Evolutionary conservation across 2,113 vertebrate species (phyloP).

Genomic region (Cyprinodon variegatus): DNA sequence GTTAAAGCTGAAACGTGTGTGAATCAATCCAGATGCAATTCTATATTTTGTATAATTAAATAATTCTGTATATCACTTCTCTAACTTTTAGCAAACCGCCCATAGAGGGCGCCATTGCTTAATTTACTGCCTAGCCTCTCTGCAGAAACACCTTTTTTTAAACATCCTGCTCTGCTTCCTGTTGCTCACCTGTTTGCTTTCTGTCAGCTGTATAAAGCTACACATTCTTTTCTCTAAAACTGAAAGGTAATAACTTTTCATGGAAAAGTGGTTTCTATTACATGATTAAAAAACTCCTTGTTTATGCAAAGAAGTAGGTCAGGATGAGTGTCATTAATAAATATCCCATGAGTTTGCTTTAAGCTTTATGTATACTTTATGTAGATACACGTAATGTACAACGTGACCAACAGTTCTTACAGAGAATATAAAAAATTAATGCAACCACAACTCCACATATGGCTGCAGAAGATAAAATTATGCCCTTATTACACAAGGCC

Average conservation of each 20-base stretch:
- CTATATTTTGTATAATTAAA: too few relatives aligned
- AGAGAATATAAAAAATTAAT: conserved; percentile 79
- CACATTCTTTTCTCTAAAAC: not conserved
- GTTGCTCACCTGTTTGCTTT: not conserved
- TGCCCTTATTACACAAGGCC: conserved; percentile 64
- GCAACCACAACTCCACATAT: conserved; percentile 65
- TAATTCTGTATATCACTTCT: not conserved
- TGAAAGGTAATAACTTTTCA: not conserved
- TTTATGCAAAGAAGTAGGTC: conserved; percentile 60
- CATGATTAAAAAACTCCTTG: conserved; percentile 30
- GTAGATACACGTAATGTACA: conserved; percentile 75
- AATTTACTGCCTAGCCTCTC: not conserved
- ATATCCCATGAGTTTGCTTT: conserved; percentile 32
- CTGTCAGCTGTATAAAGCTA: not conserved
- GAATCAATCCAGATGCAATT: too few relatives aligned
- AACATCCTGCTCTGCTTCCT: conserved; percentile 9
- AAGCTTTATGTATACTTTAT: conserved; percentile 75
- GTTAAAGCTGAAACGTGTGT: too few relatives aligned
- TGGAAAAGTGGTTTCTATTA: conserved; percentile 3
- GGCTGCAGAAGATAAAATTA: conserved; percentile 71
- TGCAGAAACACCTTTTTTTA: not conserved
- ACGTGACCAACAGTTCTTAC: conserved; percentile 77
- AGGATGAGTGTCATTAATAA: conserved; percentile 58
- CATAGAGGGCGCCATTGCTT: conserved; percentile 31
- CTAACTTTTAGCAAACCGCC: not conserved